Evolutionary conservation across 2,888 invertebrate genomes (phyloP), one percentile per base, ranked within the genome.

Genomic region (Folsomia manolachei): DNA sequence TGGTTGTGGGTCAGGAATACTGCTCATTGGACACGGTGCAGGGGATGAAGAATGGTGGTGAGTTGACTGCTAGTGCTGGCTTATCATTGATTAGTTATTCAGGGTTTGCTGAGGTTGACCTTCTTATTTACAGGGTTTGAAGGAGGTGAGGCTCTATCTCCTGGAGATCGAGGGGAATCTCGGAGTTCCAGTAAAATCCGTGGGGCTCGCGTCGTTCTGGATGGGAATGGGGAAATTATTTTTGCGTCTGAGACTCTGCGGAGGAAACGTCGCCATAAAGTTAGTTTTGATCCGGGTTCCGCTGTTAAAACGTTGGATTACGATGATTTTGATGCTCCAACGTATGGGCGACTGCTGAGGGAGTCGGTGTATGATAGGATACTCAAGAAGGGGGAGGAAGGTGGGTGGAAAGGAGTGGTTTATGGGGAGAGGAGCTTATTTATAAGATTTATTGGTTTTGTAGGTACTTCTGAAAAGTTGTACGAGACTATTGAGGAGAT

Each of bases 401-500:
- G 61, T 18, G 18, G 19, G 4, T n/a, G n/a, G n/a, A n/a, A n/a
- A n/a, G n/a, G n/a, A n/a, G n/a, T n/a, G n/a, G n/a, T n/a, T n/a
- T n/a, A n/a, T n/a, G n/a, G n/a, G n/a, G n/a, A n/a, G n/a, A n/a
- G n/a, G n/a, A n/a, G n/a, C n/a, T n/a, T n/a, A n/a, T n/a, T n/a
- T n/a, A n/a, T n/a, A n/a, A n/a, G n/a, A n/a, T n/a, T n/a, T n/a
- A n/a, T n/a, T n/a, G n/a, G n/a, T n/a, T n/a, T n/a, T n/a, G n/a
- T n/a, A n/a, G n/a, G n/a, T n/a, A 11, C 25, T 2, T 72, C 72
- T 21, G 80, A 81, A 68, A 77, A 79, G 71, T 72, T 81, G 74
- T 81, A 81, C 69, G 81, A 81, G 69, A 78, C 79, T 70, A 81
- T 81, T 75, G 81, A 81, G 69, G 78, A 80, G 60, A 79, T 81